Percentiles rank a stretch among this genome's conserved stretches.
phyloP scores from a whole-genome alignment of 1,140 invertebrate genomes.

The Drosophila sulfurigaster region DNA sequence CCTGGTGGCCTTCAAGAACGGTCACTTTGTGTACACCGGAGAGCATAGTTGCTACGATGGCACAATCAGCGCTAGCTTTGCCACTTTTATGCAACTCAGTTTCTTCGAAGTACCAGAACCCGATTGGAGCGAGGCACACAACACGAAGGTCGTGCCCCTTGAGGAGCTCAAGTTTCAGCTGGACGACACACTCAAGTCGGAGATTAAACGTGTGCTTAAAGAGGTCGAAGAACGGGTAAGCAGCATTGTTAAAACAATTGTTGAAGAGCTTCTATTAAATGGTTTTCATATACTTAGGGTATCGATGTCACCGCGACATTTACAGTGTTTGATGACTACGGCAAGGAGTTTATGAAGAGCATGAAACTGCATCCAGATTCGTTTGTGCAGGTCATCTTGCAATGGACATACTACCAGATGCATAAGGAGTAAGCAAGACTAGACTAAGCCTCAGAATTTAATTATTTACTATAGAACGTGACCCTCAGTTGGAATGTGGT shows the following conservation, averaged over 20 bases:
- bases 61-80: conserved; percentile 85
- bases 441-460: too few relatives aligned
- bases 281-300: conserved; percentile 64
- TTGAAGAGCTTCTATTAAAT: not conserved
- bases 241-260: not conserved
- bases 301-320: conserved; percentile 82
- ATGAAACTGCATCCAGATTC: conserved; percentile 87
- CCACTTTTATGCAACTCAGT: conserved; percentile 79
- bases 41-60: conserved; percentile 87
- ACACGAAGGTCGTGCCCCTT: conserved; percentile 38
- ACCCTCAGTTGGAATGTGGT: too few relatives aligned
- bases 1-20: conserved; percentile 86
- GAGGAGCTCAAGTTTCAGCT: conserved; percentile 73
- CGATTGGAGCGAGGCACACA: conserved; percentile 56
- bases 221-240: conserved; percentile 70
- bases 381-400: conserved; percentile 88
- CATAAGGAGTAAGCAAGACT: conserved; percentile 82
- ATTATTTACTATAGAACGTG: too few relatives aligned
- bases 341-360: conserved; percentile 86
- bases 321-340: conserved; percentile 86
- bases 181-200: conserved; percentile 62
- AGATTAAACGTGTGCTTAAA: conserved; percentile 68
- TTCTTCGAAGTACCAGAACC: conserved; percentile 75
- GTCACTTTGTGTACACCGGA: conserved; percentile 82
- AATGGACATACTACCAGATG: conserved; percentile 87